These are phyloP conservation scores for Petrocephalus sullivani DNA, from an alignment of 2,797 vertebrate genomes.

Conservation along the genomic window DNA sequence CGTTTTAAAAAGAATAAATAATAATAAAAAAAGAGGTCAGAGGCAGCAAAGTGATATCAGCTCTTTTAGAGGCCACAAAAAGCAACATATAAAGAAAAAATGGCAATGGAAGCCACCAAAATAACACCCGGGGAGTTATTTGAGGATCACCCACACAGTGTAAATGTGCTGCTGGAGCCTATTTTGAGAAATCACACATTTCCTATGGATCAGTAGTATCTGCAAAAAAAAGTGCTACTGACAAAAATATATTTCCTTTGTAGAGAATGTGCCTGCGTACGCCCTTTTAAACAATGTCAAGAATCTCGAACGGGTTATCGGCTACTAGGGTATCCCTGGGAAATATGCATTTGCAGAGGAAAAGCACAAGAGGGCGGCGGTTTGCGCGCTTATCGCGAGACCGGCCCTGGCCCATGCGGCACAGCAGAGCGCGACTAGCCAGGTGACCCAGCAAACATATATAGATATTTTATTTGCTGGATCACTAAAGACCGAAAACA, in stretches of 20 bases:
- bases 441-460: no score
- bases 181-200: neutral
- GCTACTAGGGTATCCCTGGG: neutral
- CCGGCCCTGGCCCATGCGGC: neutral
- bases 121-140: neutral
- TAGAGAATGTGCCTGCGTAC: neutral
- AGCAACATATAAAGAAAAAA: neutral
- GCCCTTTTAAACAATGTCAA: neutral
- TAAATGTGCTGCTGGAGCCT: neutral
- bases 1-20: neutral
- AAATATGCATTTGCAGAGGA: neutral
- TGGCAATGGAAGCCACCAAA: neutral
- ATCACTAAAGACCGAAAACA: no score
- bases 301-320: neutral
- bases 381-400: neutral
- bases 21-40: neutral
- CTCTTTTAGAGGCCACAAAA: neutral
- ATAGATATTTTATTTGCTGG: no score
- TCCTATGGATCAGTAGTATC: neutral
- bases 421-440: neutral
- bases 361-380: neutral
- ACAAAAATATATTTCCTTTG: neutral
- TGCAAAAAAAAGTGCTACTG: neutral
- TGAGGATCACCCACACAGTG: slow-evolving; percentile 1
- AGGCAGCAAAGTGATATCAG: neutral